A percentile compares a stretch with the other conserved stretches of the same genome.
Conservation (phyloP, 2,113 vertebrate genomes). For the Megaceryle torquata region DNA sequence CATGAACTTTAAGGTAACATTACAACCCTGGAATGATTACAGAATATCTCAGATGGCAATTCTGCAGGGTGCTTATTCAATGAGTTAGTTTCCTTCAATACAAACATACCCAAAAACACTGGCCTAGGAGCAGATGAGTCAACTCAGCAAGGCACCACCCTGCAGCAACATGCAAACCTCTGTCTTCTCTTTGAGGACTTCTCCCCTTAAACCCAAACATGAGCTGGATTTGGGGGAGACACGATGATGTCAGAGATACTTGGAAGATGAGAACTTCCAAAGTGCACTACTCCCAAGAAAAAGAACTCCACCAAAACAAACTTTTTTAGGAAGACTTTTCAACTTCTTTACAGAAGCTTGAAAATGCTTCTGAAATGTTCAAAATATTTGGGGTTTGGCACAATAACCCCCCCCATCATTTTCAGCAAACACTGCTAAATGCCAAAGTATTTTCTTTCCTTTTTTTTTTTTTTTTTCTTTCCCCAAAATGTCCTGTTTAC, state of each 20-base stretch:
- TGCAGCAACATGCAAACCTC: neutral
- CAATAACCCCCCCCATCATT: neutral
- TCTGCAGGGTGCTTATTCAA: neutral
- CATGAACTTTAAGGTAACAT: neutral
- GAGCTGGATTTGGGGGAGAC: neutral
- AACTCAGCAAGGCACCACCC: neutral
- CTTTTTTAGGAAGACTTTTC: neutral
- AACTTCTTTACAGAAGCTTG: neutral
- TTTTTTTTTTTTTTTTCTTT: neutral
- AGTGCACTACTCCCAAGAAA: neutral
- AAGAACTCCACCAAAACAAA: neutral
- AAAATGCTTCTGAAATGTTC: neutral
- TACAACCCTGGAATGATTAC: neutral
- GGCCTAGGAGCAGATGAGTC: neutral
- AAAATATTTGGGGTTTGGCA: constrained; percentile 40
- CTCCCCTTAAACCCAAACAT: neutral
- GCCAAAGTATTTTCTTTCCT: neutral
- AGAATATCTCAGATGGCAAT: neutral
- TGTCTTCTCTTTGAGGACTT: neutral
- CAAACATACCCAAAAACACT: neutral
- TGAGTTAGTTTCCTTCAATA: neutral
- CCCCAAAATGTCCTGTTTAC: neutral
- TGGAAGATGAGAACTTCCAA: neutral
- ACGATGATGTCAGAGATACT: accelerated
- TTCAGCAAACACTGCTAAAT: neutral